phyloP scores from a whole-genome alignment of 2,797 vertebrate species.

The Propithecus deckenii region DNA sequence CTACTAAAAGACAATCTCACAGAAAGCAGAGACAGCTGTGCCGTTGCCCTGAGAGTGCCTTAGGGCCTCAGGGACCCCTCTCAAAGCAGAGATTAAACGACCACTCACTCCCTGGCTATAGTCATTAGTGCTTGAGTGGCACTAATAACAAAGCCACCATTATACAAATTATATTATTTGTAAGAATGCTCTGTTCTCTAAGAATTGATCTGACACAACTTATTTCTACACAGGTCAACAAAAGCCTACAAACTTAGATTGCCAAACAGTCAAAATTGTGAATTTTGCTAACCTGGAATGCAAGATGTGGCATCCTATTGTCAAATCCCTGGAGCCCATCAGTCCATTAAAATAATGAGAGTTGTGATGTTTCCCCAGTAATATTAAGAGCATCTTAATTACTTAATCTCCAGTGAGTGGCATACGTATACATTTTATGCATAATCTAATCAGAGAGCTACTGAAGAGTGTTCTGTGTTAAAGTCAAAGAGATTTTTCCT shows the following conservation, averaged over 20 bases:
- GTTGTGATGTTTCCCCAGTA: conserved; percentile 45
- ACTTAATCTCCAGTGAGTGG: conserved; percentile 63
- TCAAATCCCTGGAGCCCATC: conserved; percentile 41
- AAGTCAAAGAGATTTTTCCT: conserved; percentile 36
- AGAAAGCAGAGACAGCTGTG: conserved; percentile 63
- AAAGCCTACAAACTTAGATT: conserved; percentile 33
- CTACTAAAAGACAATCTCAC: conserved; percentile 1
- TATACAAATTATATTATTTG: not conserved
- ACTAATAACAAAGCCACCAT: conserved; percentile 30
- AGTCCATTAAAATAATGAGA: conserved; percentile 74
- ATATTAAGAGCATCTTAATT: conserved; percentile 78
- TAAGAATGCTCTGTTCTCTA: conserved; percentile 15
- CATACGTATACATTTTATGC: conserved; percentile 3
- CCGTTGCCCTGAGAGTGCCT: conserved; percentile 4
- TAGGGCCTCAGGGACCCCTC: conserved; percentile 54
- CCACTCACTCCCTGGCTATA: conserved; percentile 39
- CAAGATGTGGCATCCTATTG: conserved; percentile 45
- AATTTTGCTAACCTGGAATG: conserved; percentile 44
- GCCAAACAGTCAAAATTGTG: not conserved
- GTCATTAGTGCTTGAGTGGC: not conserved
- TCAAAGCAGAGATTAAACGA: conserved; percentile 66
- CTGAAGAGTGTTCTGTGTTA: not conserved
- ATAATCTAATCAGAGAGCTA: conserved; percentile 51
- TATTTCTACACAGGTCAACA: conserved; percentile 4
- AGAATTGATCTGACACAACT: conserved; percentile 2